phyloP scores from a whole-genome alignment of 2,113 vertebrate species.

The Quiscalus mexicanus region DNA sequence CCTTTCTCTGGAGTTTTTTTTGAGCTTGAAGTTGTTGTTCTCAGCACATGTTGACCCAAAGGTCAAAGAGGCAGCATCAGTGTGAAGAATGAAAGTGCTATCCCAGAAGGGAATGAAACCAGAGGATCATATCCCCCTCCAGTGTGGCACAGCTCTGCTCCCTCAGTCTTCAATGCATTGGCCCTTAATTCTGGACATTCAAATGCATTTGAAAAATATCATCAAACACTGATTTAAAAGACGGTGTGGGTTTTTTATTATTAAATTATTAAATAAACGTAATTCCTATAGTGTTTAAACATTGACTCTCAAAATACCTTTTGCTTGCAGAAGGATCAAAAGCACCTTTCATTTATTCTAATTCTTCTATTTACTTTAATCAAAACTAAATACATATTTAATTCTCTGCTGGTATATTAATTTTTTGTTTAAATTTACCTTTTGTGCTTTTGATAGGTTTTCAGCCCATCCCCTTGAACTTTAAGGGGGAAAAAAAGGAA shows the following conservation, averaged over 20 bases:
- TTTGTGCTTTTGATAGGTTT: background rate
- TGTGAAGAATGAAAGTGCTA: background rate
- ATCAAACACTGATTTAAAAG: background rate
- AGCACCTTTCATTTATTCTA: background rate
- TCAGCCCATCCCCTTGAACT: background rate
- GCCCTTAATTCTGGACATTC: background rate
- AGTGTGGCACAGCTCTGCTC: background rate
- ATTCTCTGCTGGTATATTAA: background rate
- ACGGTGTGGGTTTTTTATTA: fast-evolving
- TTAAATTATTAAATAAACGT: conserved; percentile 28
- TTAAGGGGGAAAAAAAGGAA: background rate
- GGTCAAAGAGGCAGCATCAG: background rate
- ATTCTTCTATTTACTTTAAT: conserved; percentile 43
- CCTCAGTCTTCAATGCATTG: background rate
- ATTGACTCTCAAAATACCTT: conserved; percentile 51
- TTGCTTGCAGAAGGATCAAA: conserved; percentile 9
- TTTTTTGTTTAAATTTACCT: conserved; percentile 38
- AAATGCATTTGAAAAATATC: background rate
- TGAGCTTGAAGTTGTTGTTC: background rate
- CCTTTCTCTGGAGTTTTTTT: background rate
- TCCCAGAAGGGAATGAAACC: background rate
- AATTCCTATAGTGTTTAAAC: background rate
- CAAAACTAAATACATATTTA: conserved; percentile 30
- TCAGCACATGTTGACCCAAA: background rate
- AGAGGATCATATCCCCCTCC: background rate